phyloP scores from a whole-genome alignment of 1,140 invertebrate genomes.

The Caenorhabditis latens region DNA sequence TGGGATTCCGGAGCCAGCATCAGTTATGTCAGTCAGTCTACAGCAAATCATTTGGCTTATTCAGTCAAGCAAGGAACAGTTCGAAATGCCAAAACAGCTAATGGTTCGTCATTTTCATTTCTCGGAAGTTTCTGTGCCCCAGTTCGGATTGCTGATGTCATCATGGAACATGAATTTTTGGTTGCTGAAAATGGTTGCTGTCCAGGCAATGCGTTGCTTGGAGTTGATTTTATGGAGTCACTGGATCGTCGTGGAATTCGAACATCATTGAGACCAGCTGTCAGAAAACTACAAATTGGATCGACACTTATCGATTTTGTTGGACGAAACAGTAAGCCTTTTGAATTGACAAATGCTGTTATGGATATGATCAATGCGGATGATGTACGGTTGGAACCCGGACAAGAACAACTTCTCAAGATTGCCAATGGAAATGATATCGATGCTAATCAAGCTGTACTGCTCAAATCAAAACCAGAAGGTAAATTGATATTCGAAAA shows the following conservation, averaged over 20 bases:
- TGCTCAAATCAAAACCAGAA: neutral
- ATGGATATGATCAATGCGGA: constrained; percentile 1
- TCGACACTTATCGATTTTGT: neutral
- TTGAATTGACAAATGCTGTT: neutral
- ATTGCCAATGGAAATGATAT: neutral
- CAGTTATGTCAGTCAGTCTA: no score
- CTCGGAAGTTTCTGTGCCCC: neutral
- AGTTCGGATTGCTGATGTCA: neutral
- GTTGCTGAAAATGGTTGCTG: neutral
- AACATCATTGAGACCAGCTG: neutral
- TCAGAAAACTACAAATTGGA: neutral
- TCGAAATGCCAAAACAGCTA: neutral
- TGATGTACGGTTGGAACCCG: neutral
- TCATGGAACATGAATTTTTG: neutral
- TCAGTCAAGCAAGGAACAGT: neutral
- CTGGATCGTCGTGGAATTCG: neutral
- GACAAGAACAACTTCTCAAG: neutral
- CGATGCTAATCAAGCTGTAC: neutral
- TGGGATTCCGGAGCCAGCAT: neutral
- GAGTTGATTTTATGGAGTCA: neutral
- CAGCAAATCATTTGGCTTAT: neutral
- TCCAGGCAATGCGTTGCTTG: neutral
- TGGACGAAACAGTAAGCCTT: neutral
- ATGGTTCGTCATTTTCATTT: neutral
- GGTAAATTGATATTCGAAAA: neutral